phyloP scores from a whole-genome alignment of 2,888 invertebrate genomes.

The Cryptophagus acutangulus region DNA sequence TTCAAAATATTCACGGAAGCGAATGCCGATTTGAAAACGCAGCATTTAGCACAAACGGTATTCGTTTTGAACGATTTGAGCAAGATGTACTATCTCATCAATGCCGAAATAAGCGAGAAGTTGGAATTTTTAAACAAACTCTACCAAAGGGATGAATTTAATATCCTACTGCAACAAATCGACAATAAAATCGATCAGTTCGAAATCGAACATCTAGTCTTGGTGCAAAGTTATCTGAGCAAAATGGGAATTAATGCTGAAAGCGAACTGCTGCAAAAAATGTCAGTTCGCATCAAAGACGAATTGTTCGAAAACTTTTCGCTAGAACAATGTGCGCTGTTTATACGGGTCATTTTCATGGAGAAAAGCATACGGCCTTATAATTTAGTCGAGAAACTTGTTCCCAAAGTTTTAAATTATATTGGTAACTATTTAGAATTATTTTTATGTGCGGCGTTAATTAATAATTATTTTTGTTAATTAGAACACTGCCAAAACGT shows the following conservation, averaged over 20 bases:
- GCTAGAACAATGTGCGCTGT: conserved; percentile 43
- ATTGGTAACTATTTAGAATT: conserved; percentile 33
- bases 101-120: conserved; percentile 13
- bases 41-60: conserved; percentile 36
- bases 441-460: too few species aligned
- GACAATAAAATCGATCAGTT: conserved; percentile 37
- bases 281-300: conserved; percentile 40
- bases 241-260: conserved; percentile 47
- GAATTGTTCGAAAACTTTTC: conserved; percentile 32
- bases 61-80: conserved; percentile 45
- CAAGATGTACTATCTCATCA: conserved; percentile 37
- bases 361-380: conserved; percentile 45
- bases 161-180: conserved; percentile 34
- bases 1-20: conserved; percentile 14
- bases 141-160: conserved; percentile 36
- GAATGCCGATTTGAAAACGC: conserved; percentile 18
- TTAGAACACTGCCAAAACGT: conserved; percentile 39
- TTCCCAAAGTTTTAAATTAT: conserved; percentile 43
- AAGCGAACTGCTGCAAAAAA: conserved; percentile 38
- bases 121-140: conserved; percentile 37
- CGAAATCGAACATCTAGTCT: conserved; percentile 45
- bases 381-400: conserved; percentile 41
- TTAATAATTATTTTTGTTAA: conserved; percentile 23
- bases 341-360: conserved; percentile 45
- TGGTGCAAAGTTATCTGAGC: conserved; percentile 48